phyloP scores from a whole-genome alignment of 1,140 invertebrate species.

The Trichogramma pretiosum region DNA sequence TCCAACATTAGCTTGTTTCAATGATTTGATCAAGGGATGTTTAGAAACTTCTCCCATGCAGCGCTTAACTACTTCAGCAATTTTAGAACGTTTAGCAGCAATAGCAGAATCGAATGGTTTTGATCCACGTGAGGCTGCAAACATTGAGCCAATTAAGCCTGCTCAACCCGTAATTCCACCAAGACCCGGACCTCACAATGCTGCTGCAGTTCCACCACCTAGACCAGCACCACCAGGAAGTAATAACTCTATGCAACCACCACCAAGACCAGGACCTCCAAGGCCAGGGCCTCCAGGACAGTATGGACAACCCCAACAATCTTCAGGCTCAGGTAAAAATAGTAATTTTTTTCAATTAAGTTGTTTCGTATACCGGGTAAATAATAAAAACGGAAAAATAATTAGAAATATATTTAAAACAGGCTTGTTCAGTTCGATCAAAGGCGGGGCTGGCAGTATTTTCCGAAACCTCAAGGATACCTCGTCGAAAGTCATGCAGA shows the following conservation, averaged over 20 bases:
- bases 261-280: conserved; percentile 31
- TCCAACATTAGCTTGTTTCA: conserved; percentile 71
- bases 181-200: conserved; percentile 28
- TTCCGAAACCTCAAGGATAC: conserved; percentile 93
- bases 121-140: conserved; percentile 66
- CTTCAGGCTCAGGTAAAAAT: too few relatives aligned
- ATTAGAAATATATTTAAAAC: too few relatives aligned
- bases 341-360: too few relatives aligned
- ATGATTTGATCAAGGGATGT: conserved; percentile 86
- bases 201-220: conserved; percentile 15
- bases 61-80: conserved; percentile 63
- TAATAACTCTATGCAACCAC: conserved; percentile 23
- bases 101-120: conserved; percentile 76
- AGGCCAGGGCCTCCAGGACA: conserved; percentile 25
- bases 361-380: too few relatives aligned
- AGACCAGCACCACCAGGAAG: conserved; percentile 20
- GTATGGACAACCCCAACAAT: conserved; percentile 3
- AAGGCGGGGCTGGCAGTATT: conserved; percentile 75
- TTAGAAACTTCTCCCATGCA: conserved; percentile 73
- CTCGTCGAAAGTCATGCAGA: conserved; percentile 91
- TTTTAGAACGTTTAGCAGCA: conserved; percentile 77
- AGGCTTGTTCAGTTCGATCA: conserved; percentile 71
- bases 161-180: conserved; percentile 38
- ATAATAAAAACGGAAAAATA: too few relatives aligned
- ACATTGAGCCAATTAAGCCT: conserved; percentile 48